Evolutionary conservation across 2,888 invertebrate species (phyloP), one percentile per base, ranked within the genome.

Genomic region (Hoplodrina blanda): DNA sequence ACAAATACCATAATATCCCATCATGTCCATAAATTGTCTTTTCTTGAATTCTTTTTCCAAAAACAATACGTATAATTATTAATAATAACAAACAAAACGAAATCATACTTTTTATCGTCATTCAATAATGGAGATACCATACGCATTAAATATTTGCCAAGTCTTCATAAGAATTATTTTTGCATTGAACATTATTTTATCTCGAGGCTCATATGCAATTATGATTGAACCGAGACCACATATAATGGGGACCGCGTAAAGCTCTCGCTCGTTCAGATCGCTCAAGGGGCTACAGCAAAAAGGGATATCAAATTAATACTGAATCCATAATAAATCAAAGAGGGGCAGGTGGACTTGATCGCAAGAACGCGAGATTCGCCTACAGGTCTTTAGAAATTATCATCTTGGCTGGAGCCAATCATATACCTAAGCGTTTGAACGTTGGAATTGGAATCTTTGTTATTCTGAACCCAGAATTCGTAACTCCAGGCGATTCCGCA

Each of bases 281-380:
- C 96, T 95, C 91, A 94, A 95, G 96, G 96, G 95, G 93, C 89
- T 89, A 90, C 85, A 90, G 93, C 94, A 95, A 94, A 94, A 95
- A 95, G 95, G 96, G 93, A 95, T 95, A 96, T 95, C 95, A 95
- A 95, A 96, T 96, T 96, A 96, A 95, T 96, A 94, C 92, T 95
- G 95, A 95, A 95, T 96, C 93, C 95, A 95, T 95, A 95, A 96
- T 96, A 96, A 96, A 96, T 96, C 96, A 95, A 93, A 93, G 87
- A 85, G 80, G 89, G 94, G 95, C 96, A 96, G 96, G 96, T 95
- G 96, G 94, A 94, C 91, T 90, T 86, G 89, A 91, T 92, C 90
- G 90, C 91, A 90, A 91, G 91, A 92, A 90, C 89, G 90, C 91
- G 91, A 92, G 89, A 93, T 92, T 94, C 82, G 95, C 96, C 96